Base-by-base conservation (phyloP, 1,140 invertebrate genomes). In the Sesamia nonagrioides region DNA sequence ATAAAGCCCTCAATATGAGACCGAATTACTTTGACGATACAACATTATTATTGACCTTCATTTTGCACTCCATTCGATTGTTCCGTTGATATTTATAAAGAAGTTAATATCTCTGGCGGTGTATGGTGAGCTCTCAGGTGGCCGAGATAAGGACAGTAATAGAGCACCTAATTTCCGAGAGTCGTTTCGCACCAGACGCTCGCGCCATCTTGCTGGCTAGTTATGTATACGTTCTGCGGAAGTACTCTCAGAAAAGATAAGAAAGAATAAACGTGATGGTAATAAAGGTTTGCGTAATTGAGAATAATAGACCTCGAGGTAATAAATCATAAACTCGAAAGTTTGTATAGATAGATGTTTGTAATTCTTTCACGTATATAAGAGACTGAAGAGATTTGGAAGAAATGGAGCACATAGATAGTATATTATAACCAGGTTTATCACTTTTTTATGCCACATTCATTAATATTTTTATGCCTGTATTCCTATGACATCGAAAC, bases 121-220 rank as follows among this genome's bases (percentile, higher is more conserved):
- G 68, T 35, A 21, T 3, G 13, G 27, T 21, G 74, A 21, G 60
- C n/a, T 54, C 61, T 45, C 63, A 71, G 33, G 35, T 71, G 35
- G 15, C 21, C 40, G 52, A 60, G 61, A 78, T 71, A 71, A 78
- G 35, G 76, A 17, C 48, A 69, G 50, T 77, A 74, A 60, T 78
- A 78, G 63, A 58, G 52, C 45, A 72, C 45, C 40, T 78, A 60
- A 78, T 78, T 72, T 78, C 77, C 77, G 77, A 72, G 66, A 48
- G 77, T 18, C 66, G 54, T 78, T 78, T 72, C 56, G 68, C 63
- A 35, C 61, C 17, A 72, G 52, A 58, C 45, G 45, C 17, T 42
- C 48, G 15, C 48, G 15, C 21, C n/a, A 13, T n/a, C 48, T 27
- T 11, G 45, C 9, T 15, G 7, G 17, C 11, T 50, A 35, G 48